These are phyloP conservation scores for Pampusana beccarii DNA, from an alignment of 2,113 vertebrate species.

Conservation along the genomic window DNA sequence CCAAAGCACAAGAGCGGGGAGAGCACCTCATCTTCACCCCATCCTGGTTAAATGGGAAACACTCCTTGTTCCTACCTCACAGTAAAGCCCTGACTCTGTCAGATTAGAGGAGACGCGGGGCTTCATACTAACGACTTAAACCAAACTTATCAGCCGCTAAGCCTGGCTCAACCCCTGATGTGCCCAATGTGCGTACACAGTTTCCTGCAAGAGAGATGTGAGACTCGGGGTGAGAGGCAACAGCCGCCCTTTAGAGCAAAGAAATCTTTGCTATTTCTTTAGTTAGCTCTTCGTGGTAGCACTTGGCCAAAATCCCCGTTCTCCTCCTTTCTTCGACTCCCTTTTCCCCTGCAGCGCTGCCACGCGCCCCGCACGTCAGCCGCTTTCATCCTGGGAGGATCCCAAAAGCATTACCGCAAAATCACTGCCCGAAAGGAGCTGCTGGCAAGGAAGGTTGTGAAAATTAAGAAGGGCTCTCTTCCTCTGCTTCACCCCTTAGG, in stretches of 20 bases:
- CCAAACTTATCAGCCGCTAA: not conserved
- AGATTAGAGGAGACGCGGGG: not conserved
- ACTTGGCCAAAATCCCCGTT: not conserved
- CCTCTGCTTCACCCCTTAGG: not conserved
- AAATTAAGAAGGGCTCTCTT: not conserved
- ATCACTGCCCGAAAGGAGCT: not conserved
- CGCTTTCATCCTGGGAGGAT: not conserved
- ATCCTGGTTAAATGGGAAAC: not conserved
- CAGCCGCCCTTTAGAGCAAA: not conserved
- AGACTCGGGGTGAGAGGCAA: not conserved
- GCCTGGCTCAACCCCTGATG: not conserved
- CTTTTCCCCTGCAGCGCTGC: not conserved
- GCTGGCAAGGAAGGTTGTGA: not conserved
- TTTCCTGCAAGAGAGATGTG: not conserved
- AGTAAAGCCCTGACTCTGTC: not conserved
- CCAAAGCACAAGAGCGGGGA: not conserved
- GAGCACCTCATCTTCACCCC: not conserved
- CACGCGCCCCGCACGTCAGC: not conserved
- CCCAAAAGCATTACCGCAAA: not conserved
- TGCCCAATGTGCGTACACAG: rapidly evolving
- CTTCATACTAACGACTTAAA: not conserved
- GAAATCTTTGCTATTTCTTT: not conserved
- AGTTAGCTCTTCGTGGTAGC: rapidly evolving
- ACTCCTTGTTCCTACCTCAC: not conserved
- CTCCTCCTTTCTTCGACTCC: not conserved